phyloP scores from a whole-genome alignment of 2,113 vertebrate species.

The Azemiops feae region DNA sequence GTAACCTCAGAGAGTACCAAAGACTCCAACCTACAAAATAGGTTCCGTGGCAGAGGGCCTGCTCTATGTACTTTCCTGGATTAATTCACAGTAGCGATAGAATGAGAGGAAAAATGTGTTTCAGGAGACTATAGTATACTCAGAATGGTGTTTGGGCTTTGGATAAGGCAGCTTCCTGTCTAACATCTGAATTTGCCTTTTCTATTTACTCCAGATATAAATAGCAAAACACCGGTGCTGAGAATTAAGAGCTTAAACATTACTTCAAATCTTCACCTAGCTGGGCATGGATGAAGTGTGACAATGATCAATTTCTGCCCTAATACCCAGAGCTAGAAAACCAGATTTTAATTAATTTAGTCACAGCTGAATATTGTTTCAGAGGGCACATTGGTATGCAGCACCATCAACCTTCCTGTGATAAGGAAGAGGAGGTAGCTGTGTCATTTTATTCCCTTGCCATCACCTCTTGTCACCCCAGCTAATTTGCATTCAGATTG shows the following conservation, averaged over 20 bases:
- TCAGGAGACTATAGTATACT: not conserved
- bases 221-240: slow-evolving; percentile 16
- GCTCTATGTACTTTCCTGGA: not conserved
- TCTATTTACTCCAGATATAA: not conserved
- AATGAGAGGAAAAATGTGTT: not conserved
- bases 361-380: slow-evolving; percentile 14
- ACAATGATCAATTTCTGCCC: slow-evolving; percentile 28
- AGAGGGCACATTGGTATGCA: not conserved
- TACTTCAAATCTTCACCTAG: slow-evolving; percentile 33
- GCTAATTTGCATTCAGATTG: not conserved
- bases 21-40: not conserved
- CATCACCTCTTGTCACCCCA: not conserved
- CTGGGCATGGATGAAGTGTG: slow-evolving; percentile 30
- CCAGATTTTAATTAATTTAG: slow-evolving; percentile 31
- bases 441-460: not conserved
- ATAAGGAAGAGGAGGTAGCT: not conserved
- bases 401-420: no score
- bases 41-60: not conserved
- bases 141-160: not conserved
- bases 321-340: not conserved
- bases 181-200: not conserved
- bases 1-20: not conserved
- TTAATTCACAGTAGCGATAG: not conserved
- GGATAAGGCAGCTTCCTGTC: not conserved
- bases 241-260: slow-evolving; percentile 31